Percentiles rank a stretch among this genome's conserved stretches.
Evolutionary conservation across 2,113 vertebrate species (phyloP).

Genomic region (Crotalus viridis): DNA sequence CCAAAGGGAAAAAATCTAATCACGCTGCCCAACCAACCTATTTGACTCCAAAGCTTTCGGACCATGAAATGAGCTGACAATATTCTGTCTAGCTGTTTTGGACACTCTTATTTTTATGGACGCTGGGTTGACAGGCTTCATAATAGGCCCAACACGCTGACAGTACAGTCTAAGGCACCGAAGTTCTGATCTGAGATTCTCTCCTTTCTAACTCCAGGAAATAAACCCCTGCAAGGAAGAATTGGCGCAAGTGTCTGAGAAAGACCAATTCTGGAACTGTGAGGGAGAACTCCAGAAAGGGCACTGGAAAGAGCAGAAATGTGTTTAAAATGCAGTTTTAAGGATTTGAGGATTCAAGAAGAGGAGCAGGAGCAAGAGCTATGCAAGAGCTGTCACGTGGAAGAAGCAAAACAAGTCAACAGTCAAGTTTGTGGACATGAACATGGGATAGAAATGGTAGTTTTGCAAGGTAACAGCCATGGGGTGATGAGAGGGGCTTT

Average conservation of each 20-base stretch:
- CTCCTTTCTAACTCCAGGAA: background rate
- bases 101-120: background rate
- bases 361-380: background rate
- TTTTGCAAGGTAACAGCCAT: background rate
- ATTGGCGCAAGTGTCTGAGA: background rate
- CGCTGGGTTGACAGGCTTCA: background rate
- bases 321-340: background rate
- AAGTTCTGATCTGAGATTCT: background rate
- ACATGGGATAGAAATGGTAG: background rate
- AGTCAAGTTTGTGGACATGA: background rate
- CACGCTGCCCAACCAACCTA: background rate
- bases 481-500: background rate
- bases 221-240: background rate
- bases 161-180: background rate
- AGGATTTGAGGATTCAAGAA: background rate
- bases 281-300: background rate
- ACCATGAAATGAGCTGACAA: background rate
- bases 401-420: background rate
- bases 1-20: background rate
- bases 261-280: background rate
- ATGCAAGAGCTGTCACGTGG: background rate
- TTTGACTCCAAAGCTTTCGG: background rate
- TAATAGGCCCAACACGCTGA: background rate
- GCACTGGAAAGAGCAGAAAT: background rate
- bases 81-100: background rate